These are phyloP conservation scores for Scaptomyza flava DNA, from an alignment of 2,888 invertebrate genomes.

Conservation along the genomic window DNA sequence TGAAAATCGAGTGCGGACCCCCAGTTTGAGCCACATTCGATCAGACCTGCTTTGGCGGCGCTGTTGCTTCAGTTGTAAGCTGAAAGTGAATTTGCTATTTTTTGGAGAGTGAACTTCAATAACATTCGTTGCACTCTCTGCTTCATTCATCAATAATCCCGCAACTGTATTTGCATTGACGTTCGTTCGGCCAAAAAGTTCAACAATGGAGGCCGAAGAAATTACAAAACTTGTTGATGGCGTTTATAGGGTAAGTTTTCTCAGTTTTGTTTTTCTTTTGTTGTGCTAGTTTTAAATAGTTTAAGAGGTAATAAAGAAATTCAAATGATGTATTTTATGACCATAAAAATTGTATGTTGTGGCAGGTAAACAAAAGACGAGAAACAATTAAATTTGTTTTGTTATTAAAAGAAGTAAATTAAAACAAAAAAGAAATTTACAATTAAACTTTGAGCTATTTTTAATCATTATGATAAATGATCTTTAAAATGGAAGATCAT, in stretches of 20 bases:
- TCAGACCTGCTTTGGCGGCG: constrained; percentile 36
- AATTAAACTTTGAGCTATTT: background rate
- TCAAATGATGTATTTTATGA: constrained; percentile 40
- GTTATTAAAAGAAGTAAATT: background rate
- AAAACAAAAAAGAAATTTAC: constrained; percentile 3
- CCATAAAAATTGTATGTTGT: background rate
- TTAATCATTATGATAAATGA: too few relatives aligned
- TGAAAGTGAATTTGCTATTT: constrained; percentile 70
- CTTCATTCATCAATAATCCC: constrained; percentile 22
- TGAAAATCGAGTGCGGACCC: constrained; percentile 74
- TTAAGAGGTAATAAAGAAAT: constrained; percentile 38
- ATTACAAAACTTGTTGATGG: constrained; percentile 95
- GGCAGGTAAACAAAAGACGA: constrained; percentile 10
- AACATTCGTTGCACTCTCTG: background rate
- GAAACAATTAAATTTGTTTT: constrained; percentile 9
- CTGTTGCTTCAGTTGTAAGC: constrained; percentile 60
- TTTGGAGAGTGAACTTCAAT: constrained; percentile 12
- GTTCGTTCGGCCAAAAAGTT: constrained; percentile 28
- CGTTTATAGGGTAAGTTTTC: constrained; percentile 91
- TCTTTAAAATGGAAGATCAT: too few relatives aligned
- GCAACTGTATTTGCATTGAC: constrained; percentile 10
- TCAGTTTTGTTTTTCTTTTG: background rate
- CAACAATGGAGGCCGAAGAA: constrained; percentile 91
- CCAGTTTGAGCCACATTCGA: constrained; percentile 37
- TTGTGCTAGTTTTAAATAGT: constrained; percentile 41